Conservation (phyloP, 2,113 vertebrate genomes). For the Protobothrops mucrosquamatus region DNA sequence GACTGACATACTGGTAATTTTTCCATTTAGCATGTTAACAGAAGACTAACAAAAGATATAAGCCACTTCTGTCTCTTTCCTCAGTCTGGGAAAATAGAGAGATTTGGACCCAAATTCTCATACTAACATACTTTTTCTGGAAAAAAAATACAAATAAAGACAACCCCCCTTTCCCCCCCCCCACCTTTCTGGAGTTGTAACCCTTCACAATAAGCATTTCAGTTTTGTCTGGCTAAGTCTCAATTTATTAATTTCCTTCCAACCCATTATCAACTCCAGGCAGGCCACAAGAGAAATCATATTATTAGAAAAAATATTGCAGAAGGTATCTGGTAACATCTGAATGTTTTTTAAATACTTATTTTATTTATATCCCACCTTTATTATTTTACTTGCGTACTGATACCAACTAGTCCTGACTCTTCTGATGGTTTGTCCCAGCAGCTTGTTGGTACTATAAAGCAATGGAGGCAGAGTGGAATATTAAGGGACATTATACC, state of each 20-base stretch:
- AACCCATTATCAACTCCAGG: not conserved
- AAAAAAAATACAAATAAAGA: not conserved
- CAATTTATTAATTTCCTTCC: not conserved
- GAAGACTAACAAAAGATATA: not conserved
- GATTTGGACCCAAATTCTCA: not conserved
- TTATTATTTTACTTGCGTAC: not conserved
- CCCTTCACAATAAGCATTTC: not conserved
- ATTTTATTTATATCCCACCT: not conserved
- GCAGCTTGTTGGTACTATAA: not conserved
- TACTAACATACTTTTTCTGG: not conserved
- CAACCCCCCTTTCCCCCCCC: rapidly evolving
- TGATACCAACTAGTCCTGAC: not conserved
- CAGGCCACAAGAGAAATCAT: not conserved
- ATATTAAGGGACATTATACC: not conserved
- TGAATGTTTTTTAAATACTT: not conserved
- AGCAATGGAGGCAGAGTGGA: not conserved
- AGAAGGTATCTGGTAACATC: not conserved
- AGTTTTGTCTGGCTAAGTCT: not conserved
- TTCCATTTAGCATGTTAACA: not conserved
- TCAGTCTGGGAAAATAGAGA: not conserved
- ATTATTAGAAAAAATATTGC: not conserved
- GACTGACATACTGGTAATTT: not conserved
- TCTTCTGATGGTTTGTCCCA: not conserved
- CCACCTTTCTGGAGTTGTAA: not conserved
- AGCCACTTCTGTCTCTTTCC: not conserved